phyloP scores from a whole-genome alignment of 1,140 invertebrate genomes.

The Triops cancriformis region DNA sequence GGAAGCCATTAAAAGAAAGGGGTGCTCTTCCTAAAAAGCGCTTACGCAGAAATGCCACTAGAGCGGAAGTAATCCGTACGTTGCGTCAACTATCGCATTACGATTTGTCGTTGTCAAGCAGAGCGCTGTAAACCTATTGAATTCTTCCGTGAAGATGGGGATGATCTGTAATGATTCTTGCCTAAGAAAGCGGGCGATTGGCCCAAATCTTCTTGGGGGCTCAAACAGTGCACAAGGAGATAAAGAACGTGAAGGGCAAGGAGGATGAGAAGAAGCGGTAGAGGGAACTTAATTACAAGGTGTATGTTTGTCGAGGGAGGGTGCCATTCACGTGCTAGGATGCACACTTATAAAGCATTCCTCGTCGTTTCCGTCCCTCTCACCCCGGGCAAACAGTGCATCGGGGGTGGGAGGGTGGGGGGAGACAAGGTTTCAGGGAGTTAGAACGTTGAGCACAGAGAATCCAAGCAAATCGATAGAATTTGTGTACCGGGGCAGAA shows the following conservation, averaged over 20 bases:
- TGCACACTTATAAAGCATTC: slow-evolving; percentile 11
- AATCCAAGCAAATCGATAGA: slow-evolving; percentile 31
- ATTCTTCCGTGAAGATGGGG: neutral
- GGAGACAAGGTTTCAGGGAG: neutral
- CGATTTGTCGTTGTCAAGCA: neutral
- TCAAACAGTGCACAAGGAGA: neutral
- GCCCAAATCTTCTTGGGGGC: neutral
- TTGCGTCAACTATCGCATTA: neutral
- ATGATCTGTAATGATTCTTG: neutral
- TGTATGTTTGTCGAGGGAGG: neutral
- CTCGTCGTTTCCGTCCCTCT: neutral
- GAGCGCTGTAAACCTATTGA: neutral
- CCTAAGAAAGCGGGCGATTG: neutral
- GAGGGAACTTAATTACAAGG: slow-evolving; percentile 19
- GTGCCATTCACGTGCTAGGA: neutral
- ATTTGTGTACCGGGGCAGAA: slow-evolving; percentile 6
- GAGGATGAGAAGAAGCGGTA: neutral
- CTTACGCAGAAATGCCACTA: neutral
- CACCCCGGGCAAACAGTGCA: neutral
- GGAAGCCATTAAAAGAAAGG: neutral
- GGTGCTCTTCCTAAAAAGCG: neutral
- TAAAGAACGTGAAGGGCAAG: neutral
- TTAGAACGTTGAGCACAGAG: slow-evolving; percentile 31
- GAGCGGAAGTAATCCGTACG: neutral
- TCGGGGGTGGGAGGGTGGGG: neutral